phyloP scores from a whole-genome alignment of 2,797 vertebrate genomes.

The Tympanoctomys barrerae region DNA sequence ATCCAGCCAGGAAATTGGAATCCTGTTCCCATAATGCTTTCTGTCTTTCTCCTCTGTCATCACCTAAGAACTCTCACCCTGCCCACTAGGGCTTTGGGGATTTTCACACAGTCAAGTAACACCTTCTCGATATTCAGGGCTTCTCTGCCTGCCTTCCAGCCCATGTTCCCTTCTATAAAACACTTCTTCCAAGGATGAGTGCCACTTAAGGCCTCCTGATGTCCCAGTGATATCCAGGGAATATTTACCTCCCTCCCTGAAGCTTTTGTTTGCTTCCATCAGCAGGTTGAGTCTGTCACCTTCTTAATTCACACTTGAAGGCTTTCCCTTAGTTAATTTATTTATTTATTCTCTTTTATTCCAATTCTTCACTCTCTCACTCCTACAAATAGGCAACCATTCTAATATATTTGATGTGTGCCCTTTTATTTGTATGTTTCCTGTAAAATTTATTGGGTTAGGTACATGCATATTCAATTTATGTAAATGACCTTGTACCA shows the following conservation, averaged over 20 bases:
- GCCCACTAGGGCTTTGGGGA: no score
- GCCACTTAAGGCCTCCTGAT: not conserved
- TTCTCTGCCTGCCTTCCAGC: not conserved
- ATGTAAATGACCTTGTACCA: not conserved
- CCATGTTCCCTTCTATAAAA: not conserved
- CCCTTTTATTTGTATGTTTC: not conserved
- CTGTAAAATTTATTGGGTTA: not conserved
- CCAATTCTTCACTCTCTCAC: not conserved
- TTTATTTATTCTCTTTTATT: slow-evolving; percentile 12
- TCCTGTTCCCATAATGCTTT: not conserved
- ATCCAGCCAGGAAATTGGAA: not conserved
- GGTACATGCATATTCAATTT: not conserved
- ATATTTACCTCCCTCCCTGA: not conserved
- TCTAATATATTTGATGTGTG: not conserved
- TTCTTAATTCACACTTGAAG: not conserved
- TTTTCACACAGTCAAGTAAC: not conserved
- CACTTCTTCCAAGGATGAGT: not conserved
- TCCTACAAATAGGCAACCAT: not conserved
- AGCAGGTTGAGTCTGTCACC: not conserved
- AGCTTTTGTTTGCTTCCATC: not conserved
- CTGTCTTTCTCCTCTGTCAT: not conserved
- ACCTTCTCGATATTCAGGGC: not conserved
- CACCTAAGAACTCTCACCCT: not conserved
- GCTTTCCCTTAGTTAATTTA: not conserved
- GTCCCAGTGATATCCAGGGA: not conserved